Evolutionary conservation across 2,113 vertebrate genomes (phyloP).

Genomic region (Ancistrus triradiatus): DNA sequence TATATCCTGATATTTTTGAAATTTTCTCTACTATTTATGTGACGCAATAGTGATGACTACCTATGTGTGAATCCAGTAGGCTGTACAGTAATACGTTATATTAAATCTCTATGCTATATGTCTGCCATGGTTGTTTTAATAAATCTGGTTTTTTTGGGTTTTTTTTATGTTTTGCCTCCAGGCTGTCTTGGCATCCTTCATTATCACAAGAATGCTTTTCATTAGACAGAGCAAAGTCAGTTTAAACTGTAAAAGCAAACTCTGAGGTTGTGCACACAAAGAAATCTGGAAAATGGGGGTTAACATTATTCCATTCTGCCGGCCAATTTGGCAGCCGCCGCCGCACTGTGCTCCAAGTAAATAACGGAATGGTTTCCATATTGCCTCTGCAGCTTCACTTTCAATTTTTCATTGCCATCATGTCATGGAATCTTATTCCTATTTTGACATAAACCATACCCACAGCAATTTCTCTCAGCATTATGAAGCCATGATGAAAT

Average conservation of each 20-base stretch:
- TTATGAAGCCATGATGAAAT: slow-evolving; percentile 2
- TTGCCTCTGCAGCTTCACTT: slow-evolving; percentile 49
- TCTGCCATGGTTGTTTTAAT: slow-evolving; percentile 64
- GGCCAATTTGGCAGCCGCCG: slow-evolving; percentile 62
- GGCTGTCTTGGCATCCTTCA: slow-evolving; percentile 25
- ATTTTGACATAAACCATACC: slow-evolving; percentile 43
- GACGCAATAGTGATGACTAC: slow-evolving; percentile 50
- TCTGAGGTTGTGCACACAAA: slow-evolving; percentile 47
- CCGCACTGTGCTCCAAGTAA: slow-evolving; percentile 53
- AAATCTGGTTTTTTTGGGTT: slow-evolving; percentile 51
- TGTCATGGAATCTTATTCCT: slow-evolving; percentile 49
- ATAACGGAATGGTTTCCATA: slow-evolving; percentile 62
- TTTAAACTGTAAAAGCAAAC: slow-evolving; percentile 58
- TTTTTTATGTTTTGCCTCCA: slow-evolving; percentile 1
- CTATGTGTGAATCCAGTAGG: slow-evolving; percentile 60
- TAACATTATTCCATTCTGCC: slow-evolving; percentile 53
- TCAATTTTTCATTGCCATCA: slow-evolving; percentile 50
- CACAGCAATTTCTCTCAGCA: not conserved
- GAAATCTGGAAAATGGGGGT: slow-evolving; percentile 66
- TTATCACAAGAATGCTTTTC: slow-evolving; percentile 15
- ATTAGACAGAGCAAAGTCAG: slow-evolving; percentile 27
- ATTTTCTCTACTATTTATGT: slow-evolving; percentile 46
- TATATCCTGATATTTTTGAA: slow-evolving; percentile 21
- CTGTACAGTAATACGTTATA: slow-evolving; percentile 60
- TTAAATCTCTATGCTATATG: slow-evolving; percentile 48